Percentiles rank a stretch among this genome's conserved stretches.
phyloP scores from a whole-genome alignment of 2,888 invertebrate species.

The Quadroppia sp. region DNA sequence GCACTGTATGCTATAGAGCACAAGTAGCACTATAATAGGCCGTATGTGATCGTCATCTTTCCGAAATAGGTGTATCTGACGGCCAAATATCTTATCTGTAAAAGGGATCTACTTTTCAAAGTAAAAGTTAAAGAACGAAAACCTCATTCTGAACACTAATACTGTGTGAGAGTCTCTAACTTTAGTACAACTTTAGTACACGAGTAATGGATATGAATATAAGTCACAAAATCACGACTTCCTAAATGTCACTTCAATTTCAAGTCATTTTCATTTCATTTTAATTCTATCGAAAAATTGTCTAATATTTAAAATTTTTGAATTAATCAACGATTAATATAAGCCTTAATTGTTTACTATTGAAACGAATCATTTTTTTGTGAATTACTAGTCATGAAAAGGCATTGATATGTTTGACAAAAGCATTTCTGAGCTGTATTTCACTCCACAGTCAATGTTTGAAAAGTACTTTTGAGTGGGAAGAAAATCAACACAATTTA shows the following conservation, averaged over 20 bases:
- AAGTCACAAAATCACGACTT: constrained; percentile 15
- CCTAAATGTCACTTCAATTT: background rate
- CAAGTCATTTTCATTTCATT: background rate
- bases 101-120: constrained; percentile 27
- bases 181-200: background rate
- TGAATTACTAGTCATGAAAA: background rate
- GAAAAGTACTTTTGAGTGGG: background rate
- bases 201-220: constrained; percentile 14
- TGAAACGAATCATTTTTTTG: too few relatives aligned
- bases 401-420: background rate
- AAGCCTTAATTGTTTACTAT: too few relatives aligned
- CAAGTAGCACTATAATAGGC: constrained; percentile 8
- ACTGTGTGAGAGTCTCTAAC: too few relatives aligned
- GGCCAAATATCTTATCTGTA: constrained; percentile 4
- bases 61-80: constrained; percentile 13
- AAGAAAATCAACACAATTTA: constrained; percentile 3
- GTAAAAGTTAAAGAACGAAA: too few relatives aligned
- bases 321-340: too few relatives aligned
- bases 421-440: background rate
- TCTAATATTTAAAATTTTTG: too few relatives aligned
- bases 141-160: constrained; percentile 17
- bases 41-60: background rate
- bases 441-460: background rate
- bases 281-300: too few relatives aligned
- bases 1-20: background rate